Percentiles rank a stretch among this genome's conserved stretches.
phyloP scores from a whole-genome alignment of 2,888 invertebrate genomes.

The Coronaproctus castanopsis region DNA sequence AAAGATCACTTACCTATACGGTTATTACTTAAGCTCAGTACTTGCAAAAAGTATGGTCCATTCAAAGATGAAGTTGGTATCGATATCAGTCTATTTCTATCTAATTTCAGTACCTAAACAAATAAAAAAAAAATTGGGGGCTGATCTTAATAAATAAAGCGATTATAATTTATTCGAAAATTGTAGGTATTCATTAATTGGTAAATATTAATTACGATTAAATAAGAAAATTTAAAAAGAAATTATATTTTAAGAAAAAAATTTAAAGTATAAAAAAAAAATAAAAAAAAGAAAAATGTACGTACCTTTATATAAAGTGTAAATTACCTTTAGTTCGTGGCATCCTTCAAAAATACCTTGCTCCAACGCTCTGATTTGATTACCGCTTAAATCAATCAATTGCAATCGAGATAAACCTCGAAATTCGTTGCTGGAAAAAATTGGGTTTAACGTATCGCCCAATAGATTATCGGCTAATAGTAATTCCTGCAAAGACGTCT shows the following conservation, averaged over 20 bases:
- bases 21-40: constrained; percentile 55
- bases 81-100: constrained; percentile 53
- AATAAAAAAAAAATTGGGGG: no score
- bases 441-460: constrained; percentile 74
- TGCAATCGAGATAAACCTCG: constrained; percentile 50
- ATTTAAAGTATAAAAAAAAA: no score
- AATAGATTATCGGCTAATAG: constrained; percentile 60
- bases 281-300: no score
- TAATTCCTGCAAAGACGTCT: constrained; percentile 44
- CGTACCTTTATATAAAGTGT: no score
- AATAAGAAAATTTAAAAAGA: no score
- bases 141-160: no score
- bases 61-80: constrained; percentile 62
- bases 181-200: no score
- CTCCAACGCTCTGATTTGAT: constrained; percentile 60
- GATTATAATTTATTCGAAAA: no score
- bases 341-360: constrained; percentile 73
- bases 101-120: constrained; percentile 52
- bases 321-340: constrained; percentile 48
- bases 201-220: no score
- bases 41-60: constrained; percentile 50
- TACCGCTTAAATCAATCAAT: constrained; percentile 56
- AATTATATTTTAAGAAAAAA: no score
- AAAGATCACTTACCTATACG: constrained; percentile 54
- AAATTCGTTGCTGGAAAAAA: constrained; percentile 69